Conservation (phyloP, 2,888 invertebrate species). For the Archips crataeganus region DNA sequence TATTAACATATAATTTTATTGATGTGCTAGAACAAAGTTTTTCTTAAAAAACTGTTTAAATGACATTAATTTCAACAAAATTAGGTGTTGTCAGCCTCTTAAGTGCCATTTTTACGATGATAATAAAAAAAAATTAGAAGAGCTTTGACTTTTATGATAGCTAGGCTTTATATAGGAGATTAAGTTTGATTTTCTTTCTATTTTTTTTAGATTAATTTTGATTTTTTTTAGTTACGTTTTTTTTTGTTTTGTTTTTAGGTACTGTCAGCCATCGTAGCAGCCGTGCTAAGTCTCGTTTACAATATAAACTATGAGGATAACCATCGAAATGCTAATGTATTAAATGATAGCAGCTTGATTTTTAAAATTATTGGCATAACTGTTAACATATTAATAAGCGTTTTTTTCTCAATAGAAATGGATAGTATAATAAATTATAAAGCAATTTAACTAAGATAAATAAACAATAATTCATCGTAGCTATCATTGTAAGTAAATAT, state of each 20-base stretch:
- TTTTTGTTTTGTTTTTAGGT: conserved; percentile 78
- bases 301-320: conserved; percentile 87
- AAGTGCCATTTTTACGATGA: no score
- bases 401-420: conserved; percentile 84
- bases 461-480: background rate
- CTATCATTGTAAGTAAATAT: no score
- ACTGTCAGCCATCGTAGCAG: conserved; percentile 85
- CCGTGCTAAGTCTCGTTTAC: conserved; percentile 85
- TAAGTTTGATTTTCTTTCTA: conserved; percentile 47
- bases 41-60: no score
- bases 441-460: background rate
- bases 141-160: background rate
- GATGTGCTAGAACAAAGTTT: no score
- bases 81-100: no score
- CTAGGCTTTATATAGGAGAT: background rate
- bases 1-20: no score
- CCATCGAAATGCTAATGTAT: conserved; percentile 84
- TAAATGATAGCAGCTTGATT: conserved; percentile 86
- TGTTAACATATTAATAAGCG: conserved; percentile 86
- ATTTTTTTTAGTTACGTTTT: conserved; percentile 52
- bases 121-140: no score
- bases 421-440: conserved; percentile 53
- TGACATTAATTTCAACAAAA: no score
- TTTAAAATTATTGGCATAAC: conserved; percentile 87
- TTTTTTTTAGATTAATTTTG: conserved; percentile 44